Base-by-base conservation (phyloP, 2,888 invertebrate genomes). In the Ischnura elegans region DNA sequence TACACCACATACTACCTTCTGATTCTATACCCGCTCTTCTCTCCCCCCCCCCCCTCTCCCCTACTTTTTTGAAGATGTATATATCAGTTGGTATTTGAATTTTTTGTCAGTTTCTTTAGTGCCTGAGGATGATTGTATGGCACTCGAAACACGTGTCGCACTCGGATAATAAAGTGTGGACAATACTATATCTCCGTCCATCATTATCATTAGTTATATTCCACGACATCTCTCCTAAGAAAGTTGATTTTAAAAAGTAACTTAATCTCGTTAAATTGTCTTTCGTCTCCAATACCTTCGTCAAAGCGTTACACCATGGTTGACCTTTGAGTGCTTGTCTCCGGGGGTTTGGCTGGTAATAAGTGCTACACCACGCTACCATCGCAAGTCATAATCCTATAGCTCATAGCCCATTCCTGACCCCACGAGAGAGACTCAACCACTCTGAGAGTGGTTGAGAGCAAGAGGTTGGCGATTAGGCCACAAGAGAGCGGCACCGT, bases 401-500 rank as follows among this genome's bases (percentile, higher is more conserved):
- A 25, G 8, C 25, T n/a, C 8, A 6, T 6, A 25, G 8, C 61
- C 61, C 61, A 25, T 36, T 16, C 36, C 76, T 36, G 16, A 10
- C 29, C 36, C 76, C 76, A 16, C n/a, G n/a, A n/a, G n/a, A n/a
- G n/a, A n/a, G n/a, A n/a, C n/a, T n/a, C 10, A 36, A 36, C 76
- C 90, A 43, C 61, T 25, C n/a, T 51, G 29, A 55, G 29, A 87
- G 36, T 47, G 87, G 29, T 36, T 51, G 55, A 76, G 29, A 76
- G 36, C 10, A 76, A 76, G 55, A 90, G 90, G 36, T 90, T 90
- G 90, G 61, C 43, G n/a, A 90, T 45, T 61, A n/a, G 25, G 61
- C 66, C 90, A 43, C 90, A 61, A 90, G 90, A 90, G 90, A 90
- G 90, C 90, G 66, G 61, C 61, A 61, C 61, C 25, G 66, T 90